Base-by-base conservation (phyloP, 2,797 vertebrate genomes). In the Lerista edwardsae region DNA sequence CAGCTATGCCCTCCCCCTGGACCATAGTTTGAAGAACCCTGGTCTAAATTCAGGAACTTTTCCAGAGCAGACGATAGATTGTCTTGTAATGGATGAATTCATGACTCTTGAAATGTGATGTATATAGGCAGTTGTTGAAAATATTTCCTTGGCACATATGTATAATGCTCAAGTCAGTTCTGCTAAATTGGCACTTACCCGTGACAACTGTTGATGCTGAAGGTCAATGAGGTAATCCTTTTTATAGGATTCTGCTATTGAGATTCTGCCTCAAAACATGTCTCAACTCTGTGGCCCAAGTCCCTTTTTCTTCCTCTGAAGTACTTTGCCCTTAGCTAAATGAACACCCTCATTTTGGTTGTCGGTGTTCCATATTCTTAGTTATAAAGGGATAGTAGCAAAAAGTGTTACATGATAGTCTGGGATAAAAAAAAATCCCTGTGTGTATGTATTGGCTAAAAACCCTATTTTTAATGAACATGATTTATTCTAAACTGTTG, bases 221-320 rank as follows among this genome's bases (percentile, higher is more conserved):
- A 83, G 81, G 81, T 75, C 81, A 75, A 34, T 75, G 62, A 83
- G 64, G 47, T n/a, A 83, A 75, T 83, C 47, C 27, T 67, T 83
- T 83, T 67, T 29, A 67, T 75, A 83, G 11, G 72, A 31, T 65
- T 44, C 62, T 83, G 39, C 12, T 15, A n/a, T 67, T 29, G 21
- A 36, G 34, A 4, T 67, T 36, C 44, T 55, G n/a, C 12, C 29
- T 8, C 44, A 82, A 75, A 74, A 61, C 23, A 47, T 25, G 3
- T 14, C 44, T 79, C 21, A 29, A 25, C 25, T 71, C 25, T 15
- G 12, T 59, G 55, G 27, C 36, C 25, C 67, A 34, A 15, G 36
- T 82, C 27, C 44, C 44, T 72, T 77, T 83, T 41, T 25, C 41
- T 77, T 34, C 34, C 68, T 39, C 39, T 55, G 39, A 69, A 55